Percentiles rank a stretch among this genome's conserved stretches.
These are phyloP conservation scores for Meiosimyza decipiens DNA, from an alignment of 2,888 invertebrate species.

Conservation along the genomic window DNA sequence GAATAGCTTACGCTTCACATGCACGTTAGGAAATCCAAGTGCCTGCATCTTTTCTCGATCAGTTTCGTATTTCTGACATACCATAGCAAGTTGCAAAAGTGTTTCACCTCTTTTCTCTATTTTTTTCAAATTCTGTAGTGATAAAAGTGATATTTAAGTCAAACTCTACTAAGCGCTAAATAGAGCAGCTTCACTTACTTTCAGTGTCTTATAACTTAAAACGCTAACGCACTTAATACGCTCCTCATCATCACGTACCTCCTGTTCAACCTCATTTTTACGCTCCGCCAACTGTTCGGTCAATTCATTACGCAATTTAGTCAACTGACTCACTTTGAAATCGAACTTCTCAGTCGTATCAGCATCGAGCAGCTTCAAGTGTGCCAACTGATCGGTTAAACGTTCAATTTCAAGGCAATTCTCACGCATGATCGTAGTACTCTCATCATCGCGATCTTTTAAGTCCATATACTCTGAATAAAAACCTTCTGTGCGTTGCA, in stretches of 20 bases:
- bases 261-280: slow-evolving; percentile 70
- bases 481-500: slow-evolving; percentile 65
- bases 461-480: slow-evolving; percentile 67
- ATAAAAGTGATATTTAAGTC: background rate
- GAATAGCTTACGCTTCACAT: slow-evolving; percentile 49
- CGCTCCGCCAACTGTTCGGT: slow-evolving; percentile 68
- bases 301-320: slow-evolving; percentile 68
- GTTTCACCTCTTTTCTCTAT: slow-evolving; percentile 71
- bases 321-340: slow-evolving; percentile 68
- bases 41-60: slow-evolving; percentile 70
- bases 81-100: slow-evolving; percentile 72
- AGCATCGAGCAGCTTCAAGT: slow-evolving; percentile 68
- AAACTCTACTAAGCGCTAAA: too few relatives aligned
- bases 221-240: slow-evolving; percentile 73
- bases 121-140: slow-evolving; percentile 68
- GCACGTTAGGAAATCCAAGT: slow-evolving; percentile 55
- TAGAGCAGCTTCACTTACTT: slow-evolving; percentile 44
- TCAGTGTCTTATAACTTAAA: slow-evolving; percentile 69
- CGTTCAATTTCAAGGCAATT: slow-evolving; percentile 63
- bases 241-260: slow-evolving; percentile 68
- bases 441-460: slow-evolving; percentile 65
- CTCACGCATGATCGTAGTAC: slow-evolving; percentile 60
- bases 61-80: slow-evolving; percentile 77
- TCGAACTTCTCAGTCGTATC: slow-evolving; percentile 67
- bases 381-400: slow-evolving; percentile 59